Conservation (phyloP, 2,888 invertebrate species). For the Torymus auratus region DNA sequence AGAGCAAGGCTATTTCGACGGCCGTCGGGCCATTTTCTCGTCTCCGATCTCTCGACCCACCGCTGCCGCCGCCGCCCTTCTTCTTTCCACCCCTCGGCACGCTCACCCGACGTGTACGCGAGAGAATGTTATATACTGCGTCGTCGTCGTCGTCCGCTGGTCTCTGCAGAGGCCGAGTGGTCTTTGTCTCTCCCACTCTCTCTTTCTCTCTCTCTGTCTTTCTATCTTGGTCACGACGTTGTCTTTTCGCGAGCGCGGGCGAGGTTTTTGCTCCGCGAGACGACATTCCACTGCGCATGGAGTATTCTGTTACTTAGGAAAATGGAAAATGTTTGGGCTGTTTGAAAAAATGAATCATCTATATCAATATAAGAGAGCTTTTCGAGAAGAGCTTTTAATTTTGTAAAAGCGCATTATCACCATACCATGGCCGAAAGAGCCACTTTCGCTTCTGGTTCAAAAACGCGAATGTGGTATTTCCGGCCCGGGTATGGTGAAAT, state of each 20-base stretch:
- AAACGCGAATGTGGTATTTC: too few relatives aligned
- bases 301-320: slow-evolving; percentile 60
- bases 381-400: too few relatives aligned
- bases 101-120: background rate
- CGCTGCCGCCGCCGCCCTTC: slow-evolving; percentile 12
- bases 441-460: too few relatives aligned
- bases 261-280: background rate
- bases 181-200: background rate
- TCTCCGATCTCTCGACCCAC: slow-evolving; percentile 18
- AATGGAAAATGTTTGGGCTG: slow-evolving; percentile 5
- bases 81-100: slow-evolving; percentile 10
- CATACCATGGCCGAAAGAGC: too few relatives aligned
- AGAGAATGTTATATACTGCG: slow-evolving; percentile 34
- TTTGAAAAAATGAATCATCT: background rate
- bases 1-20: slow-evolving; percentile 53
- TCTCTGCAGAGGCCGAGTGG: background rate
- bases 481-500: too few relatives aligned
- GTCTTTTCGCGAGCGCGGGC: background rate
- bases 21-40: slow-evolving; percentile 50
- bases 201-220: background rate
- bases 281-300: slow-evolving; percentile 56
- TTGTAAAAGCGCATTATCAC: too few relatives aligned
- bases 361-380: background rate
- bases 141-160: slow-evolving; percentile 2
- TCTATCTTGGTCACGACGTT: background rate